Evolutionary conservation across 2,888 invertebrate genomes (phyloP), one percentile per base, ranked within the genome.

Genomic region (Steromphala cineraria): DNA sequence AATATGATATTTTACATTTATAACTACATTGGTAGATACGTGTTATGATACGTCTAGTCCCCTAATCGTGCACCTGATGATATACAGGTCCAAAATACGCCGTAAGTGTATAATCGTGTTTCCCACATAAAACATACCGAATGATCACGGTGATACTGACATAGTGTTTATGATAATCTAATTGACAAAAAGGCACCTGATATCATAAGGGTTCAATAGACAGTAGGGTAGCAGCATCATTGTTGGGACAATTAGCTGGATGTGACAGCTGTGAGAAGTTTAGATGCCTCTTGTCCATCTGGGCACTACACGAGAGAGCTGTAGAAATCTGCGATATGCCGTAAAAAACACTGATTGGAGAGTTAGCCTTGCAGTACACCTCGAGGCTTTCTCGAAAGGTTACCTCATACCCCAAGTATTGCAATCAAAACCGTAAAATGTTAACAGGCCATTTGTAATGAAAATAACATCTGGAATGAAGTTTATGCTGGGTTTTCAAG

Each of bases 381-480:
- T 24, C 62, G 15, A 62, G 62, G 62, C 28, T 28, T 62, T 62
- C 24, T 62, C 28, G 17, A 62, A 62, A 62, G 62, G 62, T 62
- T 62, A 62, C 62, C 62, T 62, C 62, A 62, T 62, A 62, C 28
- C 28, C 24, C 62, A 62, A 62, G 62, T 62, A 28, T 24, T 62
- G 62, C 62, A 62, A 62, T 62, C 62, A 62, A 62, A 62, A 62
- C 62, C 62, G 62, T 62, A 62, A 62, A 62, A 62, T 62, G 62
- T 62, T 62, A 62, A 62, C 62, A 62, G 28, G 62, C 28, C 28
- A 28, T 62, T 62, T 62, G 62, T 15, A 62, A 62, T 28, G 62
- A 62, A 62, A 62, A 24, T 24, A 62, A 21, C 24, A 28, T 28
- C 28, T 62, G 62, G 62, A 62, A 10, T 62, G 24, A 24, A 62